Evolutionary conservation across 2,113 vertebrate species (phyloP).

Genomic region (Cichladusa arquata): DNA sequence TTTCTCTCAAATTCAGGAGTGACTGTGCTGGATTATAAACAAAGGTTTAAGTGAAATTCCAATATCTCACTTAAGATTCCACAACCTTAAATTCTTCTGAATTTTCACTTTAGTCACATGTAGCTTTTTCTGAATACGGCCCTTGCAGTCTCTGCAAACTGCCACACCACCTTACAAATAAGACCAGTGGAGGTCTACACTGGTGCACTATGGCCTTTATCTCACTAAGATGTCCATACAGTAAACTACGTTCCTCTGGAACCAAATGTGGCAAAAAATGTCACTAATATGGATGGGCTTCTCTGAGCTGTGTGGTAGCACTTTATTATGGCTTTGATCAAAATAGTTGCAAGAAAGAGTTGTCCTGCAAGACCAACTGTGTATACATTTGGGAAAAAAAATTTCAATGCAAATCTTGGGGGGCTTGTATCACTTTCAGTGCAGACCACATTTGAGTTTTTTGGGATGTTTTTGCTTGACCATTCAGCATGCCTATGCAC

Average conservation of each 20-base stretch:
- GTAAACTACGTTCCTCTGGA: not conserved
- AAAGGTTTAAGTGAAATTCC: not conserved
- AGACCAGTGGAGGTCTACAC: not conserved
- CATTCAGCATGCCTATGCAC: not conserved
- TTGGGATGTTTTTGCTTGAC: not conserved
- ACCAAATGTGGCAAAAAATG: not conserved
- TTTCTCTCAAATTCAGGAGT: not conserved
- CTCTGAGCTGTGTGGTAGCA: not conserved
- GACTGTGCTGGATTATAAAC: not conserved
- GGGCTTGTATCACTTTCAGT: not conserved
- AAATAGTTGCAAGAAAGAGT: not conserved
- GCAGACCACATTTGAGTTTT: not conserved
- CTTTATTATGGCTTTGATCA: not conserved
- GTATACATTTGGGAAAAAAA: not conserved
- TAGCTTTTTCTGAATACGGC: not conserved
- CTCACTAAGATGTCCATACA: not conserved
- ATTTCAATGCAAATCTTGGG: not conserved
- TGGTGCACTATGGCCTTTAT: not conserved
- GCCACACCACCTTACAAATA: not conserved
- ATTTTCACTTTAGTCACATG: not conserved
- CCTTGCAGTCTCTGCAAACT: not conserved
- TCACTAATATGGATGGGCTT: not conserved
- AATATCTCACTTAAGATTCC: not conserved
- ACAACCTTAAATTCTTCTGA: not conserved
- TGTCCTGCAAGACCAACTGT: not conserved